Evolutionary conservation across 2,888 invertebrate species (phyloP).

Genomic region (Neoaliturus tenellus): DNA sequence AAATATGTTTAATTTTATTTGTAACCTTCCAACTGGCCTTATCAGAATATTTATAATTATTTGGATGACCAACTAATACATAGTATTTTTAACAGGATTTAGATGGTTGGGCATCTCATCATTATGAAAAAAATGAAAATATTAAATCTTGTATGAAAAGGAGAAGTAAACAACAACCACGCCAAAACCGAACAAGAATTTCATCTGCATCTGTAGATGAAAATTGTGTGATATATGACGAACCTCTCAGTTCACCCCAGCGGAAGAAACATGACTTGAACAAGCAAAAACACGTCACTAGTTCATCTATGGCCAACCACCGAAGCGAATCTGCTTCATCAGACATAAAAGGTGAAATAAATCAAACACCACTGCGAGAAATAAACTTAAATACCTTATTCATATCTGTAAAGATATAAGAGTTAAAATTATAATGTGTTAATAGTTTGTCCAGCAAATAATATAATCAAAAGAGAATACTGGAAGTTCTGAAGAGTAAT

Average conservation of each 20-base stretch:
- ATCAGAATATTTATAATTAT: too few relatives aligned
- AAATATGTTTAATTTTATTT: too few relatives aligned
- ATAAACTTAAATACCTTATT: too few relatives aligned
- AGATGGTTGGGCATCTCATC: conserved; percentile 62
- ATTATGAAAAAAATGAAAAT: conserved; percentile 51
- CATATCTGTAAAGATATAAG: too few relatives aligned
- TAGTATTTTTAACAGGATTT: conserved; percentile 51
- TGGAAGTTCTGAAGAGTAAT: too few relatives aligned
- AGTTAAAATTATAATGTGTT: too few relatives aligned
- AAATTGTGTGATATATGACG: neutral
- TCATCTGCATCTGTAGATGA: neutral
- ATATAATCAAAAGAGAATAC: too few relatives aligned
- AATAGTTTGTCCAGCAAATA: too few relatives aligned
- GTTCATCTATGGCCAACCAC: neutral
- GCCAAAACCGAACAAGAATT: neutral
- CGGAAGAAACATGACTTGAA: neutral
- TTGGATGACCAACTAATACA: too few relatives aligned
- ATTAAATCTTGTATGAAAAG: conserved; percentile 10
- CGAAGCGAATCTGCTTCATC: neutral
- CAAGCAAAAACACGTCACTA: neutral
- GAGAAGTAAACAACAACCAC: neutral
- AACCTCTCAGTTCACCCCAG: neutral
- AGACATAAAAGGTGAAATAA: neutral
- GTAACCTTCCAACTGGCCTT: too few relatives aligned
- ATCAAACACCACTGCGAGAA: too few relatives aligned